Evolutionary conservation across 2,888 invertebrate species (phyloP).

Genomic region (Caenorhabditis uteleia): DNA sequence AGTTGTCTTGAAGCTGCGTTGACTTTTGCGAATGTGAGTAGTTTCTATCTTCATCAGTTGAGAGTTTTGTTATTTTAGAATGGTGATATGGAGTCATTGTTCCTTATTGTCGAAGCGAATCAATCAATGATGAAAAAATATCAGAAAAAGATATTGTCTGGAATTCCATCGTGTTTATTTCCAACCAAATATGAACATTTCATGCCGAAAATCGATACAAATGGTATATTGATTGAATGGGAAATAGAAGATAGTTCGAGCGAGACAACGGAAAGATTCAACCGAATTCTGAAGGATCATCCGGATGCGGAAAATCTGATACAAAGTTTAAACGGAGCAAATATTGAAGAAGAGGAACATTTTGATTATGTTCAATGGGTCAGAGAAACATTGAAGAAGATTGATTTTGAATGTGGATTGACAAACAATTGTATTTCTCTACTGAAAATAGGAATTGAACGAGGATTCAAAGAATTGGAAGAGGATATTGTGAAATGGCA

Average conservation of each 20-base stretch:
- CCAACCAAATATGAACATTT: constrained; percentile 29
- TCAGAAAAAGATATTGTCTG: constrained; percentile 24
- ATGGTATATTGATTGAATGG: constrained; percentile 16
- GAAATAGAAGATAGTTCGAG: constrained; percentile 16
- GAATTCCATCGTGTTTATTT: constrained; percentile 31
- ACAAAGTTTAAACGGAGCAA: constrained; percentile 11
- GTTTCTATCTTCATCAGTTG: background rate
- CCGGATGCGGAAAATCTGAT: constrained; percentile 15
- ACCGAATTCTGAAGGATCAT: constrained; percentile 6
- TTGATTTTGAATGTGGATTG: constrained; percentile 51
- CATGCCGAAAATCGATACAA: constrained; percentile 14
- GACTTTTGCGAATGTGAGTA: constrained; percentile 43
- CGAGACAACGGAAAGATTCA: constrained; percentile 1
- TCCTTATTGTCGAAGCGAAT: constrained; percentile 27
- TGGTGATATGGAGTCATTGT: constrained; percentile 28
- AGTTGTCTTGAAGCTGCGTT: constrained; percentile 40
- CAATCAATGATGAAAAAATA: constrained; percentile 11
- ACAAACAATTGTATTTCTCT: constrained; percentile 37
- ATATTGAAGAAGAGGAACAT: constrained; percentile 5
- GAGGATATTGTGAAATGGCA: constrained; percentile 37
- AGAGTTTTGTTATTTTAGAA: constrained; percentile 18
- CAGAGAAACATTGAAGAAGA: constrained; percentile 22
- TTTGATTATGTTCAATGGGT: constrained; percentile 39
- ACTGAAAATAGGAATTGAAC: constrained; percentile 26
- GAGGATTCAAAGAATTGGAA: constrained; percentile 42